Conservation (phyloP, 1,140 invertebrate species). For the Hyposmocoma kahamanoa region DNA sequence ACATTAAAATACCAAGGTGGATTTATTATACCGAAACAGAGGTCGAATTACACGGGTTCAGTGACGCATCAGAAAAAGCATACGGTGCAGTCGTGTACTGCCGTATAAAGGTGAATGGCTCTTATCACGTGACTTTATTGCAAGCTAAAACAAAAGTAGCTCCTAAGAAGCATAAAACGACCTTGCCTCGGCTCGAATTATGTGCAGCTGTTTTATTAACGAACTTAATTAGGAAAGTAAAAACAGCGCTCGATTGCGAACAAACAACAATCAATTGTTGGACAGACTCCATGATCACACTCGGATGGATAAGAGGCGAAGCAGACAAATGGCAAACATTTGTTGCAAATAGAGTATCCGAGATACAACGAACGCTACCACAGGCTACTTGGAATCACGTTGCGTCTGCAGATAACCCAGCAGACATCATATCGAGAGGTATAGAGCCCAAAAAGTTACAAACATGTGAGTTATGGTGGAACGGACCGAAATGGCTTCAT, state of each 20-base stretch:
- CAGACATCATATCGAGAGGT: slow-evolving; percentile 10
- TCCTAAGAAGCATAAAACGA: not conserved
- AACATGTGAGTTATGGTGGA: slow-evolving; percentile 31
- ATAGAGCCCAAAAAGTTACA: slow-evolving; percentile 4
- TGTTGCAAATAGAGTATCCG: slow-evolving; percentile 39
- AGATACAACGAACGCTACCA: slow-evolving; percentile 24
- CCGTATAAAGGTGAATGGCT: slow-evolving; percentile 2
- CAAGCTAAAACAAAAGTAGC: not conserved
- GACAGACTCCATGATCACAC: slow-evolving; percentile 43
- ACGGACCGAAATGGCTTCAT: slow-evolving; percentile 24
- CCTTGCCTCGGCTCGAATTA: not conserved
- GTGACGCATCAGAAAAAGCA: slow-evolving; percentile 28
- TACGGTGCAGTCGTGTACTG: slow-evolving; percentile 34
- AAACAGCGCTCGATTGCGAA: not conserved
- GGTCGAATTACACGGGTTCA: slow-evolving; percentile 33
- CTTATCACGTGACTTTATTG: not conserved
- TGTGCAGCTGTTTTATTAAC: not conserved
- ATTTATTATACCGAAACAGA: slow-evolving; percentile 1
- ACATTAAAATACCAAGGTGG: not conserved
- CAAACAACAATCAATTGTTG: not conserved
- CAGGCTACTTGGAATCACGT: slow-evolving; percentile 3
- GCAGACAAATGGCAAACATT: slow-evolving; percentile 32
- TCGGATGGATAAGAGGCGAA: slow-evolving; percentile 36
- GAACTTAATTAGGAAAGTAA: not conserved
- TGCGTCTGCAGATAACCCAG: slow-evolving; percentile 17